phyloP scores from a whole-genome alignment of 2,113 vertebrate species.

The Platichthys flesus region DNA sequence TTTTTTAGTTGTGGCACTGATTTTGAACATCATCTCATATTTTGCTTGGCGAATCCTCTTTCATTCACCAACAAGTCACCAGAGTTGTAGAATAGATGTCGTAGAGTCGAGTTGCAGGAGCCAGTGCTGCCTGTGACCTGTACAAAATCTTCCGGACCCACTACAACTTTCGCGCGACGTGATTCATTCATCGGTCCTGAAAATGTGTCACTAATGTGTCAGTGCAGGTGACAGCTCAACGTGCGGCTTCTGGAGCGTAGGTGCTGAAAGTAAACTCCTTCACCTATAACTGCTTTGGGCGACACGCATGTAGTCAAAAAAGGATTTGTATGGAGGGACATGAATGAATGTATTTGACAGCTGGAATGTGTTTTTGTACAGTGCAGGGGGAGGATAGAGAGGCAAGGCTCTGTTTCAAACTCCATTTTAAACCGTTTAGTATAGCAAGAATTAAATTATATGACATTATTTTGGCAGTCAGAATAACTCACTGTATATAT shows the following conservation, averaged over 20 bases:
- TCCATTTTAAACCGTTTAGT: conserved; percentile 21
- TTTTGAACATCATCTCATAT: too few relatives aligned
- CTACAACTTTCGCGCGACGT: conserved; percentile 1
- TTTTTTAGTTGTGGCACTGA: too few relatives aligned
- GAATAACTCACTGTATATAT: not conserved
- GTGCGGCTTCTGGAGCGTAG: conserved; percentile 16
- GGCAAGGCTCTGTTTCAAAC: not conserved
- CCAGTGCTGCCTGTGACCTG: conserved; percentile 5
- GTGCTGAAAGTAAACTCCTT: conserved; percentile 37
- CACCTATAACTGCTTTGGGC: conserved; percentile 54
- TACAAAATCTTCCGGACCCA: conserved; percentile 22
- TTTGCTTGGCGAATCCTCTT: not conserved
- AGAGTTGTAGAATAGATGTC: not conserved
- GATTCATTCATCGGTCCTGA: conserved; percentile 3
- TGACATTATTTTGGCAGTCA: conserved; percentile 25
- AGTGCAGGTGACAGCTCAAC: conserved; percentile 33
- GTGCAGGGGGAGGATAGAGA: not conserved
- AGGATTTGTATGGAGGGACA: conserved; percentile 36
- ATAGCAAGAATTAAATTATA: not conserved
- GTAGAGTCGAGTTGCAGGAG: not conserved
- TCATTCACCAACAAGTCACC: not conserved
- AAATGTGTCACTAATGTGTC: conserved; percentile 43
- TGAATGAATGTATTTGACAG: conserved; percentile 55
- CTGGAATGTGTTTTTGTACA: conserved; percentile 60
- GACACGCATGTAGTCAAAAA: conserved; percentile 51